Percentiles rank a stretch among this genome's conserved stretches.
These are phyloP conservation scores for Caenorhabditis latens DNA, from an alignment of 1,140 invertebrate species.

Conservation along the genomic window DNA sequence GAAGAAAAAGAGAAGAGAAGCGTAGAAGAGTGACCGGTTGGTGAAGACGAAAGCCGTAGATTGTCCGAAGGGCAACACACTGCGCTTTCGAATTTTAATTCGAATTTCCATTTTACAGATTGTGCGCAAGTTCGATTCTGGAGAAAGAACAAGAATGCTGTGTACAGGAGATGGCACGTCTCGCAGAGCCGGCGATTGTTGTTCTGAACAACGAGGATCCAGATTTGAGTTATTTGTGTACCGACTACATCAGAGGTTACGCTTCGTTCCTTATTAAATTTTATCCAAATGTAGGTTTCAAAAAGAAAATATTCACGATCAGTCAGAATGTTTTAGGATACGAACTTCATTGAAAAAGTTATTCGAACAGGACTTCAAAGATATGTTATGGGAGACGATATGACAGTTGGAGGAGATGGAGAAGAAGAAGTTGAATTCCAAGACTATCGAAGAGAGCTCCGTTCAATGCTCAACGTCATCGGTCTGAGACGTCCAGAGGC, in stretches of 20 bases:
- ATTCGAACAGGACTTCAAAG: constrained; percentile 16
- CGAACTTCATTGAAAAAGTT: constrained; percentile 42
- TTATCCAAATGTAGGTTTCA: constrained; percentile 7
- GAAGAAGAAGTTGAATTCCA: constrained; percentile 64
- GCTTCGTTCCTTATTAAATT: constrained; percentile 1
- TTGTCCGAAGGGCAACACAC: constrained; percentile 22
- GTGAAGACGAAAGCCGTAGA: constrained; percentile 4
- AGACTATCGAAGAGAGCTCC: constrained; percentile 60
- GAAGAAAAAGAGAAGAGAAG: constrained; percentile 8
- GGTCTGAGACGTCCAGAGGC: constrained; percentile 56
- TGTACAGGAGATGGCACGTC: constrained; percentile 5
- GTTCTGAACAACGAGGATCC: constrained; percentile 59
- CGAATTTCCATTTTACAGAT: constrained; percentile 28
- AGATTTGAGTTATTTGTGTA: constrained; percentile 49
- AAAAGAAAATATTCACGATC: no score
- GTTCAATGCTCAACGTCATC: constrained; percentile 56
- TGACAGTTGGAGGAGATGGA: constrained; percentile 64
- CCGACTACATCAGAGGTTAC: constrained; percentile 46
- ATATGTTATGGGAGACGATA: constrained; percentile 58
- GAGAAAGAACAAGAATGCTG: constrained; percentile 42
- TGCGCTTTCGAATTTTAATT: constrained; percentile 36
- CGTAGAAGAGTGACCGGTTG: constrained; percentile 45
- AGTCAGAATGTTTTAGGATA: neutral
- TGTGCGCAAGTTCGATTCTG: constrained; percentile 36
- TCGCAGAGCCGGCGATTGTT: neutral